A percentile compares a stretch with the other conserved stretches of the same genome.
Conservation (phyloP, 2,888 invertebrate species). For the Agrochola lychnidis region DNA sequence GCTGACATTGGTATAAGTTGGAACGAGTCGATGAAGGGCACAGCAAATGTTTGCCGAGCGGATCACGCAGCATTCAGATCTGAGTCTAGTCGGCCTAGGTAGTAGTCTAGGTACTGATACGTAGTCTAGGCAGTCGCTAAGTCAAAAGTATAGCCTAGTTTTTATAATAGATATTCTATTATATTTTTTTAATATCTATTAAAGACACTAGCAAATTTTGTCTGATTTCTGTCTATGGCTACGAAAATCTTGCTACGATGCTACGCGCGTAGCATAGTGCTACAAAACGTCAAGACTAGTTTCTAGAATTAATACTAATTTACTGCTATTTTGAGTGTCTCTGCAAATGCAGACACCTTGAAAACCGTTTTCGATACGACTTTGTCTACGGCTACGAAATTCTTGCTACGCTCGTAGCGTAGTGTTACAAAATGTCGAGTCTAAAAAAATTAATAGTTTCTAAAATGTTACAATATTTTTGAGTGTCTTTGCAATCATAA, state of each 20-base stretch:
- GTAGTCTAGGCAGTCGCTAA: not conserved
- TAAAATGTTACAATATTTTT: not conserved
- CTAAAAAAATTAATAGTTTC: not conserved
- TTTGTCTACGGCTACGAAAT: not conserved
- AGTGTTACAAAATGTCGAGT: not conserved
- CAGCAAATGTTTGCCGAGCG: conserved; percentile 69
- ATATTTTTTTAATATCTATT: not conserved
- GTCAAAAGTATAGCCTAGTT: not conserved
- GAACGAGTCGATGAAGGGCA: conserved; percentile 68
- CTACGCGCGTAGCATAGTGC: conserved; percentile 37
- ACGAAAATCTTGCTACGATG: conserved; percentile 35
- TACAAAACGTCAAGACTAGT: conserved; percentile 10
- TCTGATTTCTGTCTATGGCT: not conserved
- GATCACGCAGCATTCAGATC: conserved; percentile 57
- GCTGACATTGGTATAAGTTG: conserved; percentile 46
- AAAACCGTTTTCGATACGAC: not conserved
- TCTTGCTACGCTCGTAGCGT: conserved; percentile 9
- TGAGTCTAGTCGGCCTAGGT: conserved; percentile 20
- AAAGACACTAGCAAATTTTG: too few relatives aligned
- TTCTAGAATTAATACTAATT: not conserved
- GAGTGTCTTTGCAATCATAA: not conserved
- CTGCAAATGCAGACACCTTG: not conserved
- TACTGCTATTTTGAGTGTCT: not conserved
- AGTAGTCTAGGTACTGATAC: conserved; percentile 4
- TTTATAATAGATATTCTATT: not conserved